Percentiles rank a stretch among this genome's conserved stretches.
These are phyloP conservation scores for Aphelenchoides fujianensis DNA, from an alignment of 1,140 invertebrate genomes.

Conservation along the genomic window DNA sequence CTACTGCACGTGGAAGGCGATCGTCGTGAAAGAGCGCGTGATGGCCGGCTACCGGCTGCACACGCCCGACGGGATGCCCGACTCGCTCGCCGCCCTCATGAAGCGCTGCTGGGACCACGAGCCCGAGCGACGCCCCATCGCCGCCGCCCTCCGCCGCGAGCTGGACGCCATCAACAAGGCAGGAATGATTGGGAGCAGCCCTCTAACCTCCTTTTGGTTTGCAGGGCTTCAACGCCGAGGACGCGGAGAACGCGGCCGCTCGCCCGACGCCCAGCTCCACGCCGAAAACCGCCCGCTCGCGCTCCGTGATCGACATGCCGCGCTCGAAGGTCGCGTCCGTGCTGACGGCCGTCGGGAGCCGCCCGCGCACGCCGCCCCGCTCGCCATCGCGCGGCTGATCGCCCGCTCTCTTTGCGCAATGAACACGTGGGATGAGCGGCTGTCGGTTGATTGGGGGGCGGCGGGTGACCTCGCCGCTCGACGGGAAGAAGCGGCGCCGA, in stretches of 20 bases:
- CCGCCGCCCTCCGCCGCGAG: constrained; percentile 30
- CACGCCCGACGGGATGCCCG: constrained; percentile 41
- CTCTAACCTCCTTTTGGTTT: too few species aligned
- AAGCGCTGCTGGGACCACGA: constrained; percentile 40
- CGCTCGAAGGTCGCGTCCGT: background rate
- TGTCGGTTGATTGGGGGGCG: too few species aligned
- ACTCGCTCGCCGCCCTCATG: constrained; percentile 37
- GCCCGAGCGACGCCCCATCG: constrained; percentile 35
- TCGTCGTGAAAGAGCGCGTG: constrained; percentile 47
- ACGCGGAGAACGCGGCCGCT: background rate
- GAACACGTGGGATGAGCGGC: too few species aligned
- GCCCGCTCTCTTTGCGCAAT: too few species aligned
- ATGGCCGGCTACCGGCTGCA: constrained; percentile 45
- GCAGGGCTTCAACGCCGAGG: background rate
- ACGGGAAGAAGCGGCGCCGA: too few species aligned
- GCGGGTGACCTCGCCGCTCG: too few species aligned
- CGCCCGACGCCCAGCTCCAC: background rate
- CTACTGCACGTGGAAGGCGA: constrained; percentile 39
- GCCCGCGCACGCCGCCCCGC: constrained; percentile 22
- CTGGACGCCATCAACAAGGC: constrained; percentile 41
- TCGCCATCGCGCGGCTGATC: too few species aligned
- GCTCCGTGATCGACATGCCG: background rate
- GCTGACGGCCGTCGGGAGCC: constrained; percentile 2
- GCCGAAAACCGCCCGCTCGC: background rate
- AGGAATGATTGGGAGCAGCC: too few species aligned